phyloP scores from a whole-genome alignment of 2,888 invertebrate species.

The Callosobruchus maculatus region DNA sequence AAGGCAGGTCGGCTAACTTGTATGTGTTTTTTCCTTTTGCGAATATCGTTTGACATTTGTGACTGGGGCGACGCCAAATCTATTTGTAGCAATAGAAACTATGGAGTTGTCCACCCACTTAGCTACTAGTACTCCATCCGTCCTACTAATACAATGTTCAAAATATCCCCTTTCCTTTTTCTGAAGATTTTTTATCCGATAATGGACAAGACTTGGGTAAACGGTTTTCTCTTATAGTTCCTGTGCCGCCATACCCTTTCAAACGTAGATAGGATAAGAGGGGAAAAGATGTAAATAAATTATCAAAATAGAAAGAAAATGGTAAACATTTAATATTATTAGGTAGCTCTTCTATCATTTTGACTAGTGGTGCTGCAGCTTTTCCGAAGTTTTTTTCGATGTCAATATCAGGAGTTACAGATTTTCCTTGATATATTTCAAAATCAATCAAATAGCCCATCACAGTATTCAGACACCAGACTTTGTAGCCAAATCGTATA shows the following conservation, averaged over 20 bases:
- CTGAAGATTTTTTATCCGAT: conserved; percentile 1
- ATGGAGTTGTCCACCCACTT: too few relatives aligned
- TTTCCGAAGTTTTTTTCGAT: conserved; percentile 6
- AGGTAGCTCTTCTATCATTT: conserved; percentile 3
- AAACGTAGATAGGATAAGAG: conserved; percentile 6
- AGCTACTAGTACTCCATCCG: too few relatives aligned
- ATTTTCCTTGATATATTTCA: conserved; percentile 19
- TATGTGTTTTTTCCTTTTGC: too few relatives aligned
- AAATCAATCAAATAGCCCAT: conserved; percentile 10
- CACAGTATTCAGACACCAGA: conserved; percentile 9
- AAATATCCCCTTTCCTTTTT: conserved; percentile 20
- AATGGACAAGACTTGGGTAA: conserved; percentile 3
- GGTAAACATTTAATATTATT: conserved; percentile 5
- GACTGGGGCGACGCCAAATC: too few relatives aligned
- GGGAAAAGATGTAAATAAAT: conserved; percentile 14
- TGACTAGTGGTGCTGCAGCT: conserved; percentile 9
- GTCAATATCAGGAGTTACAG: conserved; percentile 3
- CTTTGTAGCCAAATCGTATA: conserved; percentile 11
- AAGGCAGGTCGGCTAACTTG: too few relatives aligned
- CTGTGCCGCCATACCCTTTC: conserved; percentile 7
- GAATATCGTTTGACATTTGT: too few relatives aligned
- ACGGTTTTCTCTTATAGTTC: conserved; percentile 8
- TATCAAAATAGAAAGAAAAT: conserved; percentile 13
- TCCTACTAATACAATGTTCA: conserved; percentile 7
- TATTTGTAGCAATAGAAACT: too few relatives aligned